These are phyloP conservation scores for Oncorhynchus keta DNA, from an alignment of 2,113 vertebrate species.

Conservation along the genomic window DNA sequence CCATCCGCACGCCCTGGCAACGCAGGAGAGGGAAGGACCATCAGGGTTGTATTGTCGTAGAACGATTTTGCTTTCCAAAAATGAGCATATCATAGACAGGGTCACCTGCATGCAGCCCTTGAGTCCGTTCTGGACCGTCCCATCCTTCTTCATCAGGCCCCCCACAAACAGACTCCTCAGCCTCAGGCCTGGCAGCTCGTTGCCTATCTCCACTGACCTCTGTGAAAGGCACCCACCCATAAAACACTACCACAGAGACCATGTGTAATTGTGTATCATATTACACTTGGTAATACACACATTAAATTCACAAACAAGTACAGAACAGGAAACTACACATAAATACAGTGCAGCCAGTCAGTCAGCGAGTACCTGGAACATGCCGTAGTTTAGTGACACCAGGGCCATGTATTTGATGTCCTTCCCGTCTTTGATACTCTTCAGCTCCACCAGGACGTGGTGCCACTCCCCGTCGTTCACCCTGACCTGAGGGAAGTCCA, in stretches of 20 bases:
- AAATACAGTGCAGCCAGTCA: too few species aligned
- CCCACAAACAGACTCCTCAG: conserved; percentile 80
- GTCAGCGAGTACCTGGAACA: conserved; percentile 66
- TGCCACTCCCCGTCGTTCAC: conserved; percentile 85
- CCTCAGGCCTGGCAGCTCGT: conserved; percentile 82
- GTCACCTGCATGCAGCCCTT: conserved; percentile 87
- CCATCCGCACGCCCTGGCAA: conserved; percentile 83
- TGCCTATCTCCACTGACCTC: conserved; percentile 83
- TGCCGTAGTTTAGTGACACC: conserved; percentile 84
- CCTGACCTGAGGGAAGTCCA: conserved; percentile 71
- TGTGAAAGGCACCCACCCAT: conserved; percentile 35
- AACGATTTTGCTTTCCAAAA: too few species aligned
- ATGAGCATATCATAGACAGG: too few species aligned
- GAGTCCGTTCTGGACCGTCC: conserved; percentile 77
- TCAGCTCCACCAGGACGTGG: conserved; percentile 83
- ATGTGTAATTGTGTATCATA: too few species aligned
- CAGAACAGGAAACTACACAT: too few species aligned
- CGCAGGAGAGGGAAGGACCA: neutral
- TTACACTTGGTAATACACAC: neutral
- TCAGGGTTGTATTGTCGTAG: too few species aligned
- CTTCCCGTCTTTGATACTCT: conserved; percentile 85
- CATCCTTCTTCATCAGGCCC: conserved; percentile 74
- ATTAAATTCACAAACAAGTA: too few species aligned
- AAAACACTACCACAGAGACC: neutral
- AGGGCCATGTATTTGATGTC: conserved; percentile 85